Conservation (phyloP, 2,888 invertebrate genomes). For the Dynastes grantii region DNA sequence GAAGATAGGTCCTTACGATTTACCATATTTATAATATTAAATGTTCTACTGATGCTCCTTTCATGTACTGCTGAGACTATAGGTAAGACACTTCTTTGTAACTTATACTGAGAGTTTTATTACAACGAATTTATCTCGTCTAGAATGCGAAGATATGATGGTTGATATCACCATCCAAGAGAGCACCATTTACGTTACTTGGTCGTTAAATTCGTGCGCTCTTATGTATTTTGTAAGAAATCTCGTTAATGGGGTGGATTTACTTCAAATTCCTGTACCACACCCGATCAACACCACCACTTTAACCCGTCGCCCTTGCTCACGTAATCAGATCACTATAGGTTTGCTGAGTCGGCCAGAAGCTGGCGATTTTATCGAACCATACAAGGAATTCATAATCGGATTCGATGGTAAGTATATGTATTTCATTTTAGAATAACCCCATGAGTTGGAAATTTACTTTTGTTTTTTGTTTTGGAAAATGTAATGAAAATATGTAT, state of each 20-base stretch:
- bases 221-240: neutral
- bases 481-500: too few species aligned
- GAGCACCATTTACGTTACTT: neutral
- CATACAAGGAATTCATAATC: neutral
- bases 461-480: too few species aligned
- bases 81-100: neutral
- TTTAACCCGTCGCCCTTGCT: neutral
- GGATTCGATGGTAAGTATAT: conserved; percentile 2
- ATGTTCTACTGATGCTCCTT: too few species aligned
- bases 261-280: neutral
- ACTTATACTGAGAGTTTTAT: too few species aligned
- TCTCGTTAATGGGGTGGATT: neutral
- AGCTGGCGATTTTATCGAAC: neutral
- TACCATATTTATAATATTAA: too few species aligned
- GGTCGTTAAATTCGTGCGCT: conserved; percentile 9
- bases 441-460: too few species aligned
- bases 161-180: neutral
- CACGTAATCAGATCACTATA: neutral
- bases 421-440: too few species aligned
- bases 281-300: neutral
- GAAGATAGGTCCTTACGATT: too few species aligned
- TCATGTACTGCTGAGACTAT: neutral
- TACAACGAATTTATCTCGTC: neutral
- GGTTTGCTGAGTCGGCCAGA: neutral
- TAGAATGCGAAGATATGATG: conserved; percentile 10